Evolutionary conservation across 2,888 invertebrate genomes (phyloP).

Genomic region (Drosophila robusta): DNA sequence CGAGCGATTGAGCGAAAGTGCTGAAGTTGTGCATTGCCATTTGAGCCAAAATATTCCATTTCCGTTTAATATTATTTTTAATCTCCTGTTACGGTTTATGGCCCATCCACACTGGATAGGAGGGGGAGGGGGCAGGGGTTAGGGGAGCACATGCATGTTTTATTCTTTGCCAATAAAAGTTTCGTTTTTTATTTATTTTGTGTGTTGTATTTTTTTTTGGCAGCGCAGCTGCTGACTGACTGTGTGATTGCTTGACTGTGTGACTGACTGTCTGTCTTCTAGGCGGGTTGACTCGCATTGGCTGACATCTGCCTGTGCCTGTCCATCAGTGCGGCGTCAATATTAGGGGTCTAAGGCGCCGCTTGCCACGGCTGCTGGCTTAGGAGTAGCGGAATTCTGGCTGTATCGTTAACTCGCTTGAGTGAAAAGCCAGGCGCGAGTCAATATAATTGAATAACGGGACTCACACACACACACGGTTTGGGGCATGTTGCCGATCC

Average conservation of each 20-base stretch:
- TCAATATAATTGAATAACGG: conserved; percentile 77
- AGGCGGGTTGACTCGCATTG: conserved; percentile 47
- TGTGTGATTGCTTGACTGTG: conserved; percentile 14
- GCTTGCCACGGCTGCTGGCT: conserved; percentile 11
- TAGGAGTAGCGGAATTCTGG: conserved; percentile 17
- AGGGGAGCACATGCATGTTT: conserved; percentile 63
- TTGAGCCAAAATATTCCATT: conserved; percentile 64
- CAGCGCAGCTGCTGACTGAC: conserved; percentile 32
- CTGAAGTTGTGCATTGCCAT: conserved; percentile 20
- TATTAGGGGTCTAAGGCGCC: conserved; percentile 25
- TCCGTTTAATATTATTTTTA: conserved; percentile 76
- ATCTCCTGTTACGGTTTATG: conserved; percentile 71
- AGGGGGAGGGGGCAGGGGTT: background rate
- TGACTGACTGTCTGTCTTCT: conserved; percentile 27
- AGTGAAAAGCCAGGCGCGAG: conserved; percentile 71
- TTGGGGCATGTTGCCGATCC: conserved; percentile 44
- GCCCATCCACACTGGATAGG: conserved; percentile 24
- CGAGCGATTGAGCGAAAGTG: background rate
- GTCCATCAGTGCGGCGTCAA: conserved; percentile 23
- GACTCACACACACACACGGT: conserved; percentile 27
- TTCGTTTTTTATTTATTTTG: conserved; percentile 17
- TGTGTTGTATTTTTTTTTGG: conserved; percentile 4
- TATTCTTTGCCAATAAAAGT: conserved; percentile 72
- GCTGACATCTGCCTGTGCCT: conserved; percentile 36
- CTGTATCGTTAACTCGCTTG: conserved; percentile 64